Evolutionary conservation across 92 coral and sea anemone genomes (phyloP), one percentile per base, ranked within the genome.

Genomic region (Epizoanthus illoricatus): DNA sequence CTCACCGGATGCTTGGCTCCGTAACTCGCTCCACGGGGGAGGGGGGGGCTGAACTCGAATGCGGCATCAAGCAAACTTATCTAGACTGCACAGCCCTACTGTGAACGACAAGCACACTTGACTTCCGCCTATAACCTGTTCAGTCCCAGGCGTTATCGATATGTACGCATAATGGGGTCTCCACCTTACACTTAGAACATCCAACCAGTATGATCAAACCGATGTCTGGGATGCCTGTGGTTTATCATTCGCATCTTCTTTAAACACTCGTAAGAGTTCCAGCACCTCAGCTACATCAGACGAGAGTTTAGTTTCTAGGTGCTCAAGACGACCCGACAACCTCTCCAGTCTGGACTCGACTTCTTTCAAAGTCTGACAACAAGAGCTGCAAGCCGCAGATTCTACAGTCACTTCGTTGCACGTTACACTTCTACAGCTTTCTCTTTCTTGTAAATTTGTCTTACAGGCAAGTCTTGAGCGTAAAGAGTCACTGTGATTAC

Each of bases 261-360:
- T 74, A 42, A 64, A 81, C 39, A 85, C 78, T 70, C 75, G 74
- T 69, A 96, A 73, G 69, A 96, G 86, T 55, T 84, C 93, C 76
- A 84, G 86, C 55, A 96, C 89, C 19, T 89, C 90, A 66, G 89
- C 93, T 10, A 96, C 87, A 56, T 96, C 96, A 5, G 92, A 36
- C 16, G 90, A 80, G 10, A 96, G 78, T 80, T 88, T 96, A 20
- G 80, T 70, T 80, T 93, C 98, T 18, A 96, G 89, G 43, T 81
- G 87, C 23, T 87, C 87, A 43, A 95, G 83, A 58, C 98, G 87
- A n/a, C 81, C 52, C 9, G 90, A 87, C 45, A 95, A 79, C 8
- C 83, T 86, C 16, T 93, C 90, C 18, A 95, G 74, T 83, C 87
- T 89, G 18, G 74, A 52, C 43, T 93, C 93, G 62, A 93, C 83